These are phyloP conservation scores for Protonibea diacanthus DNA, from an alignment of 2,797 vertebrate species.

Conservation along the genomic window DNA sequence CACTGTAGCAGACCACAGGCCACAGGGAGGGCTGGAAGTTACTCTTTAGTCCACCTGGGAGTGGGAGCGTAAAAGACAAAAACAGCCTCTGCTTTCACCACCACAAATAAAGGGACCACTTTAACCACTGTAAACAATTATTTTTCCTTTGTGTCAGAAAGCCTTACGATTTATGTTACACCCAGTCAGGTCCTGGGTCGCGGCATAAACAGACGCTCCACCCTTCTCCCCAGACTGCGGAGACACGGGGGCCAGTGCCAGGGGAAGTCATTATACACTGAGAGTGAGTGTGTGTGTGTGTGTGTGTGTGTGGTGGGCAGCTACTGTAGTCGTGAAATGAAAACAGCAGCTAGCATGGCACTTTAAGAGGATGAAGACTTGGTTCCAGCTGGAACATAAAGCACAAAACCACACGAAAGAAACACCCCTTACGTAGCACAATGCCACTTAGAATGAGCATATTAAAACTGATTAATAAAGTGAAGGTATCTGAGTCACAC, in stretches of 20 bases:
- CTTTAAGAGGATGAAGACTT: constrained; percentile 59
- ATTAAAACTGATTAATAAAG: constrained; percentile 70
- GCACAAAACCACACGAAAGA: constrained; percentile 60
- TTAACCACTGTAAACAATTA: constrained; percentile 72
- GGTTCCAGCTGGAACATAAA: constrained; percentile 63
- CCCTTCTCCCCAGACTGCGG: constrained; percentile 70
- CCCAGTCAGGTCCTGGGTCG: constrained; percentile 63
- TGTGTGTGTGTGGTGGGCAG: constrained; percentile 54
- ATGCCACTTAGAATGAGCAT: constrained; percentile 43
- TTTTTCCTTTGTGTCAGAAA: constrained; percentile 67
- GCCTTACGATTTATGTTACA: constrained; percentile 67
- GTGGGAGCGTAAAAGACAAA: constrained; percentile 32
- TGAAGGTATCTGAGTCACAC: constrained; percentile 53
- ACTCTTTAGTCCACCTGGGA: constrained; percentile 58
- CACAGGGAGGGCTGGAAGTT: constrained; percentile 12
- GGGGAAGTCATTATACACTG: constrained; percentile 74
- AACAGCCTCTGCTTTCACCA: constrained; percentile 46
- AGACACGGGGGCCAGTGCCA: constrained; percentile 66
- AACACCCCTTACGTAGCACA: constrained; percentile 32
- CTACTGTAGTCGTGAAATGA: constrained; percentile 70
- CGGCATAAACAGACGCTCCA: constrained; percentile 68
- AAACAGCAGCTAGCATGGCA: constrained; percentile 63
- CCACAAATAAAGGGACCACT: constrained; percentile 55
- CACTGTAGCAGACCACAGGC: constrained; percentile 20
- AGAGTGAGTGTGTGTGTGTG: constrained; percentile 18